phyloP scores from a whole-genome alignment of 2,888 invertebrate species.

The Brachyopa scutellaris region DNA sequence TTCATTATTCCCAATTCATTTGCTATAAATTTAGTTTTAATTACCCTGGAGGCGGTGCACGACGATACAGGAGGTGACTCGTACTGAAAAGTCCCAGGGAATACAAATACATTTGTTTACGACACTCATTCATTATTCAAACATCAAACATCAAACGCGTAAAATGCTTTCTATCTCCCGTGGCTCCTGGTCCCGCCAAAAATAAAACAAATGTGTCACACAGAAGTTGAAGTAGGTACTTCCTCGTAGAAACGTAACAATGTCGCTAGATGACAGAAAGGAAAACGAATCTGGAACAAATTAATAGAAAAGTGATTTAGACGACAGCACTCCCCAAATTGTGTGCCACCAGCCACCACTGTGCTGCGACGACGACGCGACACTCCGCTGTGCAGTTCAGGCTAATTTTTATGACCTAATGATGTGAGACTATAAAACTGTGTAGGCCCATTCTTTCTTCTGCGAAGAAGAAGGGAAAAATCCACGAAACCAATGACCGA shows the following conservation, averaged over 20 bases:
- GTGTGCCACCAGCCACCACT: no score
- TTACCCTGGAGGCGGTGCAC: slow-evolving; percentile 17
- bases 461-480: neutral
- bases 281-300: slow-evolving; percentile 59
- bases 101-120: slow-evolving; percentile 32
- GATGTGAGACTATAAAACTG: slow-evolving; percentile 20
- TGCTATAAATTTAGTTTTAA: slow-evolving; percentile 59
- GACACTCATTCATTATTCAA: slow-evolving; percentile 33
- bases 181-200: neutral
- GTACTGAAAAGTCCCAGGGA: neutral
- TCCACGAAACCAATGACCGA: neutral
- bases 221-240: neutral
- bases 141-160: slow-evolving; percentile 55
- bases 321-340: slow-evolving; percentile 12
- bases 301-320: slow-evolving; percentile 46
- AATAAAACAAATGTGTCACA: slow-evolving; percentile 15
- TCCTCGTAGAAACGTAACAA: slow-evolving; percentile 3
- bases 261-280: neutral
- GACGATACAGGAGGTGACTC: neutral
- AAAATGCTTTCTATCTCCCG: slow-evolving; percentile 37
- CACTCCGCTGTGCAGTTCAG: neutral
- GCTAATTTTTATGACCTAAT: slow-evolving; percentile 45
- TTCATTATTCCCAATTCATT: slow-evolving; percentile 51
- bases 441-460: slow-evolving; percentile 6
- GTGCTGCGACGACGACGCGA: neutral